Evolutionary conservation across 2,797 vertebrate species (phyloP), one percentile per base, ranked within the genome.

Genomic region (Onychomys torridus): DNA sequence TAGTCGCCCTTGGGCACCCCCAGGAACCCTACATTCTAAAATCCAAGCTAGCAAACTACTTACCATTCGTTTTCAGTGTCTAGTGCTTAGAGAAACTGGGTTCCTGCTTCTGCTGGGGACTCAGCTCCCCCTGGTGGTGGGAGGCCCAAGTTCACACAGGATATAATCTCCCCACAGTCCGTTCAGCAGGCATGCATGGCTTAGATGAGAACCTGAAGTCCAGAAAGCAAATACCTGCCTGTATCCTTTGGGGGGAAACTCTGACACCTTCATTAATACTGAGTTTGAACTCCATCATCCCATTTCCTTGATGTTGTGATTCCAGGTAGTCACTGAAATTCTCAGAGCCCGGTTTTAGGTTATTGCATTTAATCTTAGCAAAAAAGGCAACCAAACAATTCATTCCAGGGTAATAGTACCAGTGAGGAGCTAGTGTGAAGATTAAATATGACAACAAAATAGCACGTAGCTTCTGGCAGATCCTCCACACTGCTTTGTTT

Each of bases 121-220:
- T 71, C 37, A 79, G 89, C 71, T 5, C 93, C 96, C 76, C 83
- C 97, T 97, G 78, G 88, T 93, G 93, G 78, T 10, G 55, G 97
- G 97, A 98, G 97, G 97, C 94, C 97, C 88, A 46, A 2, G 27
- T 75, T 40, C 86, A 69, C 69, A 61, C 46, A 5, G 3, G 8
- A 12, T 27, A 0, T 16, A 5, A 2, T 29, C 2, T 27, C 8
- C 23, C 34, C 11, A 52, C 10, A 73, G 49, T 73, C 23, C 40
- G 29, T 77, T 77, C 12, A 73, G 23, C 29, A 37, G 16, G 0
- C 25, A 11, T 7, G 1, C 16, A 11, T 13, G 3, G 2, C 14
- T 78, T 73, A 29, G 63, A n/a, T 3, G 0, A 5, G 37, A 92
- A 9, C 29, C 43, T 65, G 13, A 29, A 75, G 63, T 61, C 37